Percentiles rank a stretch among this genome's conserved stretches.
These are phyloP conservation scores for Mercenaria mercenaria DNA, from an alignment of 1,140 invertebrate genomes.

Conservation along the genomic window DNA sequence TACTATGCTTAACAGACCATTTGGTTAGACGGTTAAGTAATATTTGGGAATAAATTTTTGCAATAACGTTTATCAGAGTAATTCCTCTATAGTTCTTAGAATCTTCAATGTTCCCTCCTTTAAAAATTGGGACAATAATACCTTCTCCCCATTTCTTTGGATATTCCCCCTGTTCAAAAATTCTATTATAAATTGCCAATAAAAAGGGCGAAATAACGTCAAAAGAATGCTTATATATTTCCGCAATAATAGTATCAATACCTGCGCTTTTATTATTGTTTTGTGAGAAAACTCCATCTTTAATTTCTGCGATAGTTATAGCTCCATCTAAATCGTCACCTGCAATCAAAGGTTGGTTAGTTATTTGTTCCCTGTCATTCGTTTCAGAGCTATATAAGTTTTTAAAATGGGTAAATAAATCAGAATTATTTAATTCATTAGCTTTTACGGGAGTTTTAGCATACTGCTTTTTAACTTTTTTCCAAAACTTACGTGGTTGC, in stretches of 20 bases:
- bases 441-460: background rate
- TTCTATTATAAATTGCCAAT: background rate
- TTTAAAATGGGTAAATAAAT: background rate
- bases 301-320: background rate
- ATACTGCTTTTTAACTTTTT: conserved; percentile 1
- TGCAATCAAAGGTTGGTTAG: background rate
- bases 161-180: conserved; percentile 9
- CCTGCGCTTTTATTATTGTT: conserved; percentile 24
- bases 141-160: conserved; percentile 1
- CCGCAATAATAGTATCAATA: background rate
- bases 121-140: conserved; percentile 30
- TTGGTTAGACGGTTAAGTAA: background rate
- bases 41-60: conserved; percentile 32
- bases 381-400: background rate
- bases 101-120: conserved; percentile 17
- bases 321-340: background rate
- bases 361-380: background rate
- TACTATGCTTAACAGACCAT: background rate
- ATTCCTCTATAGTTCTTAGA: conserved; percentile 34
- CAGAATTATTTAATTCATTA: background rate
- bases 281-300: background rate
- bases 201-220: background rate
- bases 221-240: conserved; percentile 18
- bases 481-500: background rate
- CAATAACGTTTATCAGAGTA: conserved; percentile 24